phyloP scores from a whole-genome alignment of 2,888 invertebrate genomes.

The Campoplex nolae region DNA sequence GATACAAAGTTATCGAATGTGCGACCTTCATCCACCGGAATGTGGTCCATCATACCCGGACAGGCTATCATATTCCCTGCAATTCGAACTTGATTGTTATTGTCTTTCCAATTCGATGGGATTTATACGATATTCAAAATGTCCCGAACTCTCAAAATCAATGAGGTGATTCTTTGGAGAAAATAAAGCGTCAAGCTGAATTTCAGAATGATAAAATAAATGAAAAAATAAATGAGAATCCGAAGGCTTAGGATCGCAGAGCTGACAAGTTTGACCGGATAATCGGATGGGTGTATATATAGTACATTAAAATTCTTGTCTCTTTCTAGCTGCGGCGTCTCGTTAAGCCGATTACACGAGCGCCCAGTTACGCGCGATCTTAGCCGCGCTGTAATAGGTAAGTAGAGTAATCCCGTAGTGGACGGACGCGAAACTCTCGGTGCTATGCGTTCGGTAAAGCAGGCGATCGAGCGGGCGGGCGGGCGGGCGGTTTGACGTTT shows the following conservation, averaged over 20 bases:
- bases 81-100: not conserved
- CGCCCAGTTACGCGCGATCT: conserved; percentile 53
- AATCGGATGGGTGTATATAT: conserved; percentile 15
- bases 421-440: conserved; percentile 39
- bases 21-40: not conserved
- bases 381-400: conserved; percentile 55
- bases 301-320: conserved; percentile 52
- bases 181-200: not conserved
- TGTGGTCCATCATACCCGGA: not conserved
- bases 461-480: conserved; percentile 49
- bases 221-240: not conserved
- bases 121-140: not conserved
- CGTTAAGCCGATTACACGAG: conserved; percentile 62
- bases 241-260: not conserved
- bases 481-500: conserved; percentile 62
- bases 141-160: too few species aligned
- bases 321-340: conserved; percentile 41
- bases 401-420: conserved; percentile 63
- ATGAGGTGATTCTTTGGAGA: not conserved
- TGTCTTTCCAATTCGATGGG: not conserved
- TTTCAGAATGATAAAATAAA: not conserved
- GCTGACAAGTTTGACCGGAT: not conserved
- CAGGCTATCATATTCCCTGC: not conserved
- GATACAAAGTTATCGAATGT: not conserved
- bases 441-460: conserved; percentile 34